These are phyloP conservation scores for Sebastes taczanowskii DNA, from an alignment of 2,797 vertebrate species.

Conservation along the genomic window DNA sequence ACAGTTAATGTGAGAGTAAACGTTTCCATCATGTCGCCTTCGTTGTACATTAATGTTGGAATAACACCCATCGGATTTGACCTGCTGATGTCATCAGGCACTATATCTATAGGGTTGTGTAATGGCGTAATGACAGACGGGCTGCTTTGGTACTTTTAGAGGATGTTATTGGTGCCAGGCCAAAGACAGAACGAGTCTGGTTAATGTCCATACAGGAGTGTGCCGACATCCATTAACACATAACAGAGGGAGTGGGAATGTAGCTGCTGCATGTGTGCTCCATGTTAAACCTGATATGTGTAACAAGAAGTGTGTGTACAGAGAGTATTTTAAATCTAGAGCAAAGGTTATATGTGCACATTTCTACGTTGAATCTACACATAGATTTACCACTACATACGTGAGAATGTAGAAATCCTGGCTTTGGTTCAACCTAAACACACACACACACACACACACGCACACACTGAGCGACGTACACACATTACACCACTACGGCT, in stretches of 20 bases:
- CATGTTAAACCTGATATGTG: background rate
- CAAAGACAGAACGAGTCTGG: background rate
- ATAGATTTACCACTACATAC: background rate
- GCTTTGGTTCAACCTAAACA: slow-evolving; percentile 21
- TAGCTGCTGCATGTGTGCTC: background rate
- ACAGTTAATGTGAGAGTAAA: background rate
- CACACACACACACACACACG: slow-evolving; percentile 11
- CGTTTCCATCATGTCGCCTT: too few species aligned
- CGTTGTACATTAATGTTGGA: background rate
- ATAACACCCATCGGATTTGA: background rate
- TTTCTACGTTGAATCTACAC: background rate
- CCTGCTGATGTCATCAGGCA: background rate
- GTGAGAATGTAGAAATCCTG: slow-evolving; percentile 10
- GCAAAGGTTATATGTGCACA: background rate
- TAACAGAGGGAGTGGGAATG: background rate
- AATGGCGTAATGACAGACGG: background rate
- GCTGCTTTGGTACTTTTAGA: background rate
- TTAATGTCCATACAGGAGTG: slow-evolving; percentile 2
- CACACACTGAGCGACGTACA: background rate
- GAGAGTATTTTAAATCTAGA: background rate
- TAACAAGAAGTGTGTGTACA: background rate
- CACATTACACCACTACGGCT: background rate
- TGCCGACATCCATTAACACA: background rate
- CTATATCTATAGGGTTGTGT: background rate
- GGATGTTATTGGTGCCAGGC: slow-evolving; percentile 13